Evolutionary conservation across 1,140 invertebrate genomes (phyloP).

Genomic region (Lepidotrigona ventralis): DNA sequence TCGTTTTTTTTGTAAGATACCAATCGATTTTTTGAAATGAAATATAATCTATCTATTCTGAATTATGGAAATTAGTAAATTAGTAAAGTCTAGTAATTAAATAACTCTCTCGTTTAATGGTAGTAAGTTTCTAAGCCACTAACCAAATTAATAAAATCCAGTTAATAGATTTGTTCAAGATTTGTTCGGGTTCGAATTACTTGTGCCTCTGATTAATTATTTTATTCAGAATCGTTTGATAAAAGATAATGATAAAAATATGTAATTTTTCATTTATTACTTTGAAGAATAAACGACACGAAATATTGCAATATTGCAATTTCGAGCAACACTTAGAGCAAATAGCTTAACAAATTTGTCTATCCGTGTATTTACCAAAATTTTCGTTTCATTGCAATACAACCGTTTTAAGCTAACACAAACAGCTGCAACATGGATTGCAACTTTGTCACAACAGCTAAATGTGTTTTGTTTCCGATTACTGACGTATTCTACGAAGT

Average conservation of each 20-base stretch:
- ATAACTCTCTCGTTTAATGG: no score
- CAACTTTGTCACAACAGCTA: neutral
- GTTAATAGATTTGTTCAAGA: no score
- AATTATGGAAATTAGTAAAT: neutral
- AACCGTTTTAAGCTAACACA: neutral
- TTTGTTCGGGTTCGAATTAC: neutral
- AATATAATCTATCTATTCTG: no score
- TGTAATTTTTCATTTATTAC: no score
- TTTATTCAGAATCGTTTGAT: no score
- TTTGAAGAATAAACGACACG: neutral
- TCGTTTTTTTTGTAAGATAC: neutral
- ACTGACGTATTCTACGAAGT: no score
- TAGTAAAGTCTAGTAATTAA: neutral
- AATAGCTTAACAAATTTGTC: neutral
- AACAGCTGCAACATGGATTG: no score
- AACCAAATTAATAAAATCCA: no score
- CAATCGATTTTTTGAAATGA: neutral
- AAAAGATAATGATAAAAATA: no score
- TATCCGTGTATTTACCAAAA: neutral
- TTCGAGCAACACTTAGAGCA: neutral
- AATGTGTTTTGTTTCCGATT: neutral
- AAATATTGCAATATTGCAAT: neutral
- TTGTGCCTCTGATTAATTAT: neutral
- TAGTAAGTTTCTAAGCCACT: no score
- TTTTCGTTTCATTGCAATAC: neutral